Conservation (phyloP, 2,113 vertebrate genomes). For the Zapornia atra region DNA sequence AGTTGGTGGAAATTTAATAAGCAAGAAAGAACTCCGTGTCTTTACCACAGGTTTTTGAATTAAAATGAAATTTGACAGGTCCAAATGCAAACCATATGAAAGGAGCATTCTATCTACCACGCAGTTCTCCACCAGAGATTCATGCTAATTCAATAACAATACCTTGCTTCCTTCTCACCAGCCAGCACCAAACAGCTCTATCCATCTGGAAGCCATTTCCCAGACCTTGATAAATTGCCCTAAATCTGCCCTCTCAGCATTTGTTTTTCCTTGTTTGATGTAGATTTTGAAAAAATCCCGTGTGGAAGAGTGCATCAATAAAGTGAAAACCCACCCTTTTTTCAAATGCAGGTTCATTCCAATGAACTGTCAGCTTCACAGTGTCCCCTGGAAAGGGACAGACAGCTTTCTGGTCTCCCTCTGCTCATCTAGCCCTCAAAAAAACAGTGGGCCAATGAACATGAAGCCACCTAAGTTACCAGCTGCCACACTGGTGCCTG, state of each 20-base stretch:
- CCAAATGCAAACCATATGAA: conserved; percentile 75
- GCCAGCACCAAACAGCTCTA: conserved; percentile 61
- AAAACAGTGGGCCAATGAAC: not conserved
- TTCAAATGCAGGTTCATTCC: not conserved
- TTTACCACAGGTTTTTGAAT: conserved; percentile 57
- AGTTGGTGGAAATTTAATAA: conserved; percentile 42
- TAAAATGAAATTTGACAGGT: conserved; percentile 69
- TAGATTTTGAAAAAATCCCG: conserved; percentile 63
- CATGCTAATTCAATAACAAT: conserved; percentile 72
- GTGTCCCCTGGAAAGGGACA: not conserved
- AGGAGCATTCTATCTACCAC: conserved; percentile 53
- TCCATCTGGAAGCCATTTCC: conserved; percentile 73
- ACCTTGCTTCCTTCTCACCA: conserved; percentile 69
- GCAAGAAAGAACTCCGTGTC: not conserved
- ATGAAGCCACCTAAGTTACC: not conserved
- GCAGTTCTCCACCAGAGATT: conserved; percentile 55
- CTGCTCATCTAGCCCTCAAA: not conserved
- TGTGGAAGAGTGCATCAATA: conserved; percentile 55
- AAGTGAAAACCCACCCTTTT: conserved; percentile 27
- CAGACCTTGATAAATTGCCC: conserved; percentile 70
- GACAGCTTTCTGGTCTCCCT: not conserved
- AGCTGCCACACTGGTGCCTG: not conserved
- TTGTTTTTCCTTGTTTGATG: conserved; percentile 79
- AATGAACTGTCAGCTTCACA: not conserved
- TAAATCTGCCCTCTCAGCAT: conserved; percentile 69